Evolutionary conservation across 2,888 invertebrate species (phyloP).

Genomic region (Nomada fabriciana): DNA sequence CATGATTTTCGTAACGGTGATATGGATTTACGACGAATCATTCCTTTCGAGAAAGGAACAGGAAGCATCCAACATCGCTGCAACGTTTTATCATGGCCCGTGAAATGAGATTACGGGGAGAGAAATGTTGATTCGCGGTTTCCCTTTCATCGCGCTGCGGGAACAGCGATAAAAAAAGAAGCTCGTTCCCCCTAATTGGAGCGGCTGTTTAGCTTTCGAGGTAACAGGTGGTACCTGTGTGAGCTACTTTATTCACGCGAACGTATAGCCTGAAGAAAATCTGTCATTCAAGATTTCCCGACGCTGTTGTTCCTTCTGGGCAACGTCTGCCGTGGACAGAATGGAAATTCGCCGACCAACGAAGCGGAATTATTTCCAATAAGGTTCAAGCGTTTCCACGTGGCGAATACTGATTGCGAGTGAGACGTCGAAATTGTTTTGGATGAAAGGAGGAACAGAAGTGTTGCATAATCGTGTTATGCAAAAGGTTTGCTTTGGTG

Average conservation of each 20-base stretch:
- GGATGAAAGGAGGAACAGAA: not conserved
- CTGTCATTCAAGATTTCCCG: slow-evolving; percentile 20
- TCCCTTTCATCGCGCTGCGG: slow-evolving; percentile 61
- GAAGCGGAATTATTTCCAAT: slow-evolving; percentile 25
- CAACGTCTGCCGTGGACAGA: not conserved
- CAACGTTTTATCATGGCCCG: slow-evolving; percentile 50
- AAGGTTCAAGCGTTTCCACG: not conserved
- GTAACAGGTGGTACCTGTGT: slow-evolving; percentile 71
- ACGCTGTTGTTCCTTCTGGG: not conserved
- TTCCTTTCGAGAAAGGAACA: slow-evolving; percentile 43
- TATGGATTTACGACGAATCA: not conserved
- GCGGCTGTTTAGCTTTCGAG: slow-evolving; percentile 66
- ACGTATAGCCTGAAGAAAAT: slow-evolving; percentile 39
- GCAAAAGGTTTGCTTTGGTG: not conserved
- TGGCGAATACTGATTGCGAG: not conserved
- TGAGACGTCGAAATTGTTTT: not conserved
- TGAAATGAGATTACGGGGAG: slow-evolving; percentile 55
- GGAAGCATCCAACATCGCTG: slow-evolving; percentile 26
- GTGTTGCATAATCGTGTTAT: not conserved
- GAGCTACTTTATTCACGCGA: slow-evolving; percentile 59
- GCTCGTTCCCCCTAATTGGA: slow-evolving; percentile 71
- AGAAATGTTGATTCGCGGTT: slow-evolving; percentile 68
- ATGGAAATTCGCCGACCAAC: slow-evolving; percentile 1
- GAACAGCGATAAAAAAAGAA: slow-evolving; percentile 67
- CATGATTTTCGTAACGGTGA: not conserved